Evolutionary conservation across 1,140 invertebrate genomes (phyloP), one percentile per base, ranked within the genome.

Genomic region (Panagrolaimus sp.): DNA sequence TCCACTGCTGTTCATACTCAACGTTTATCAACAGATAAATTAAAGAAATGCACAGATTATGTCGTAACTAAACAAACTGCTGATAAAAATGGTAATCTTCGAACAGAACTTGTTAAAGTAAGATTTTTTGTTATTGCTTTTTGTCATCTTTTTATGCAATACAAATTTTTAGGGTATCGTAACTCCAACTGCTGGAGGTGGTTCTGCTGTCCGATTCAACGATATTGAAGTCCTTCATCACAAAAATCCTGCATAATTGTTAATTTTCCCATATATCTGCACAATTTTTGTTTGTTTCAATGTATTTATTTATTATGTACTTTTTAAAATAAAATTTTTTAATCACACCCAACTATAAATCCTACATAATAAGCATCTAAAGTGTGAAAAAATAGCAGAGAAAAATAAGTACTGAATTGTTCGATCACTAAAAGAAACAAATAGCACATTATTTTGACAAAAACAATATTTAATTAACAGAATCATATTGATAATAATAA

Each of bases 191-290:
- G 89, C 89, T 70, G 90, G 90, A 15, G 94, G 95, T 9, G 95
- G 95, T 0, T 90, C 92, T 1, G 92, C 96, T 81, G 92, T 98
- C 0, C 89, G 96, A 28, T 96, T 97, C 78, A 91, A 92, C 75
- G 95, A 96, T 84, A 90, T 98, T 1, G 95, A 98, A 85, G 89
- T 89, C 73, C 83, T 97, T 6, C 90, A 89, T 76, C 93, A 96
- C 83, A 87, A 88, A 73, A 92, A 91, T 0, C 92, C 92, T 17
- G 28, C 52, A 38, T 38, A 38, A 38, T 4, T 38, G 7, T 38
- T 38, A 38, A 4, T 4, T 38, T 2, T 38, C 7, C 2, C 7
- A 38, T 38, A 38, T 38, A 2, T 38, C 32, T 38, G 2, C 32
- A 38, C 7, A 4, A 38, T 38, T 38, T 2, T 38, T 38, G 32